Conservation (phyloP, 2,888 invertebrate genomes). For the Pristionchus fissidentatus region DNA sequence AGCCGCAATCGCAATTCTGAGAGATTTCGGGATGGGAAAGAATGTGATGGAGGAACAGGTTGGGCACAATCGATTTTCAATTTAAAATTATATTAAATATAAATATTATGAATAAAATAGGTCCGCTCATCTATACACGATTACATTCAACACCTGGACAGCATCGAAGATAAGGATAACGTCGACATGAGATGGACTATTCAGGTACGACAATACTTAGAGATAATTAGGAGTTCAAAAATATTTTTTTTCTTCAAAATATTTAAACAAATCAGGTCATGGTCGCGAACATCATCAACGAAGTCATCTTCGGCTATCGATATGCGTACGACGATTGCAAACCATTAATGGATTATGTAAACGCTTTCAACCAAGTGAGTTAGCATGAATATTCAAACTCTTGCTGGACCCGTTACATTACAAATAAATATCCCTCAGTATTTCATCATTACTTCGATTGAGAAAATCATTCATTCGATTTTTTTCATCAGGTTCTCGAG, state of each 20-base stretch:
- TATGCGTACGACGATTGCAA: constrained; percentile 5
- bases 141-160: neutral
- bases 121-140: neutral
- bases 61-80: neutral
- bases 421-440: too few species aligned
- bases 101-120: too few species aligned
- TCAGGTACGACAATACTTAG: neutral
- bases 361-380: neutral
- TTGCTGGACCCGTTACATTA: too few species aligned
- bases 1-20: constrained; percentile 55
- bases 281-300: neutral
- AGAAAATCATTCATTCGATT: too few species aligned
- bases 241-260: neutral
- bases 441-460: too few species aligned
- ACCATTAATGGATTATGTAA: neutral
- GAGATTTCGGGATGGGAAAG: too few species aligned
- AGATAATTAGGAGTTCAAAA: neutral
- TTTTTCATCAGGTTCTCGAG: too few species aligned
- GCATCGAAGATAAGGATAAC: neutral
- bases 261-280: neutral
- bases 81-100: neutral
- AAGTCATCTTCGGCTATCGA: neutral
- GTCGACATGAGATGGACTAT: neutral
- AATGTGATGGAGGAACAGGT: constrained; percentile 64
- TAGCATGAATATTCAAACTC: neutral